Evolutionary conservation across 2,113 vertebrate species (phyloP).

Genomic region (Fulmarus glacialis): DNA sequence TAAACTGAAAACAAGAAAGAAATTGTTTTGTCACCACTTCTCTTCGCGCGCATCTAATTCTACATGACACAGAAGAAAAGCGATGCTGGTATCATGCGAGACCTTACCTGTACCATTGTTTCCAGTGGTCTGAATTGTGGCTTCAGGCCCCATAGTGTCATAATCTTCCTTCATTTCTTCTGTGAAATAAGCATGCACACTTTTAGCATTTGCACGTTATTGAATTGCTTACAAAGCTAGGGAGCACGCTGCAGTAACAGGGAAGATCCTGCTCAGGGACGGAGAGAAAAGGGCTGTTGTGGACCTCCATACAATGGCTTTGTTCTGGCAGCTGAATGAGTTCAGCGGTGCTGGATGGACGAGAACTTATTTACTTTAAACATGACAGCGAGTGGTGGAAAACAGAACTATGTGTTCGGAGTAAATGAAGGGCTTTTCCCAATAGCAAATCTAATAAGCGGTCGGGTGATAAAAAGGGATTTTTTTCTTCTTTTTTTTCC

Average conservation of each 20-base stretch:
- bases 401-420: slow-evolving; percentile 69
- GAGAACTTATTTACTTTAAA: slow-evolving; percentile 91
- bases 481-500: neutral
- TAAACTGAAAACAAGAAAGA: neutral
- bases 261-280: slow-evolving; percentile 68
- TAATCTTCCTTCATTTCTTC: slow-evolving; percentile 99
- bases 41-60: neutral
- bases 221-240: slow-evolving; percentile 59
- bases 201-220: slow-evolving; percentile 63
- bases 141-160: slow-evolving; percentile 92
- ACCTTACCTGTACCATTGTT: slow-evolving; percentile 96
- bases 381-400: slow-evolving; percentile 79
- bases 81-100: neutral
- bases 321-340: slow-evolving; percentile 82
- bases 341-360: slow-evolving; percentile 78
- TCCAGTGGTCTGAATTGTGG: slow-evolving; percentile 86
- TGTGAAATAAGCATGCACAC: slow-evolving; percentile 73
- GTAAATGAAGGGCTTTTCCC: slow-evolving; percentile 66
- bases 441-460: slow-evolving; percentile 38
- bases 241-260: slow-evolving; percentile 59
- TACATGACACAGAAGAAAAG: neutral
- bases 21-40: neutral
- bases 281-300: slow-evolving; percentile 75
- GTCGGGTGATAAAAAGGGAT: neutral
- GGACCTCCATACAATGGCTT: slow-evolving; percentile 73